phyloP scores from a whole-genome alignment of 2,113 vertebrate genomes.

The Oceanodroma tethys region DNA sequence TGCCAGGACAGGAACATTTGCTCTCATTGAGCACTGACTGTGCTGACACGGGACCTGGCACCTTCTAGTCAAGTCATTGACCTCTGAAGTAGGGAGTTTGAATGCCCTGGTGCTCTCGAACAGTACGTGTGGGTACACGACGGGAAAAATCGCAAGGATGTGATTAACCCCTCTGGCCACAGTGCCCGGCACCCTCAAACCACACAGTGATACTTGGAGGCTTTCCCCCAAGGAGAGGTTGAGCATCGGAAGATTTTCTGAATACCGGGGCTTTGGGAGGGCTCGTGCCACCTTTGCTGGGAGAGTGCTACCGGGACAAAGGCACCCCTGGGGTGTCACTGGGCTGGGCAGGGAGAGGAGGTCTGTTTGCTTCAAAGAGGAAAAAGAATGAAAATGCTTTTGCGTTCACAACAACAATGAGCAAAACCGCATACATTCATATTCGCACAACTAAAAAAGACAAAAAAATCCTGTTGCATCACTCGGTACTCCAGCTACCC shows the following conservation, averaged over 20 bases:
- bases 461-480: background rate
- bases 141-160: background rate
- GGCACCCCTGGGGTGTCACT: background rate
- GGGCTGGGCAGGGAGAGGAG: background rate
- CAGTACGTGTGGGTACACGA: accelerated
- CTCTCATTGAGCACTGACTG: background rate
- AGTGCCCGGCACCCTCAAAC: background rate
- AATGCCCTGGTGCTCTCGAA: accelerated
- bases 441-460: background rate
- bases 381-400: background rate
- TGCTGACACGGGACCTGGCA: accelerated
- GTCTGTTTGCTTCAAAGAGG: background rate
- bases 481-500: background rate
- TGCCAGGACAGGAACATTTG: background rate
- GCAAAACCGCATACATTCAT: accelerated
- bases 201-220: accelerated
- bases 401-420: background rate
- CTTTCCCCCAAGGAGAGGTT: accelerated
- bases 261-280: accelerated
- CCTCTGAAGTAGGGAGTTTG: background rate
- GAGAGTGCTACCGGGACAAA: background rate
- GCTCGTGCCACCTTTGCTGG: background rate
- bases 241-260: background rate
- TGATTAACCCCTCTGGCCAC: background rate
- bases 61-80: background rate